Conservation (phyloP, 1,140 invertebrate genomes). For the Drosophila mojavensis region DNA sequence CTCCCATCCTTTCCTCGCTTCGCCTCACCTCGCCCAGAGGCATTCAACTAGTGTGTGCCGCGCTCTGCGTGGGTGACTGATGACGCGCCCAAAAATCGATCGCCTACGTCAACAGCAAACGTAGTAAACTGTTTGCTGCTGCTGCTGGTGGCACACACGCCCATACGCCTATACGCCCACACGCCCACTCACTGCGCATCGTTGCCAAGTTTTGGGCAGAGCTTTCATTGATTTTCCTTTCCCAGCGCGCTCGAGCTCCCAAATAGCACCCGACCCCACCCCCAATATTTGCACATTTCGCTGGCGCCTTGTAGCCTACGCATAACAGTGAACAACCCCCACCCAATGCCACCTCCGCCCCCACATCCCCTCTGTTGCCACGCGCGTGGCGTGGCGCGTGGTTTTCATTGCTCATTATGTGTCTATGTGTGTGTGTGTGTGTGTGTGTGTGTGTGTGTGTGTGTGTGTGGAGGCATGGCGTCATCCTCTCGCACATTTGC, state of each 20-base stretch:
- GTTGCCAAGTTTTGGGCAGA: neutral
- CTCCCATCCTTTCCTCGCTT: neutral
- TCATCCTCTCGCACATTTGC: constrained; percentile 57
- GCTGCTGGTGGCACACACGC: constrained; percentile 19
- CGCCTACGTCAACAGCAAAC: constrained; percentile 81
- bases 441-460: neutral
- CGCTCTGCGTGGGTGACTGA: constrained; percentile 32
- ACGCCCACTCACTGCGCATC: neutral
- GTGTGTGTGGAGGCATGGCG: constrained; percentile 49
- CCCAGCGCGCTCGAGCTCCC: neutral
- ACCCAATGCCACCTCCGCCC: neutral
- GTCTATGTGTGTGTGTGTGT: neutral
- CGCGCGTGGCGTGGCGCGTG: constrained; percentile 40
- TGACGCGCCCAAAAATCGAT: constrained; percentile 64
- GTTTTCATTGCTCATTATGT: constrained; percentile 71
- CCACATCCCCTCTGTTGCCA: neutral
- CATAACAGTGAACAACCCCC: constrained; percentile 24
- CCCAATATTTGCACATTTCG: constrained; percentile 17
- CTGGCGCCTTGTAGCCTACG: constrained; percentile 45
- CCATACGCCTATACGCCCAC: constrained; percentile 27
- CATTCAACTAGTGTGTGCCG: constrained; percentile 39
- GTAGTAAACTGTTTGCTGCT: constrained; percentile 64
- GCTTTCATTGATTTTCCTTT: constrained; percentile 56
- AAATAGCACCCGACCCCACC: neutral
- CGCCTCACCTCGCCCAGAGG: too few relatives aligned